Percentiles rank a stretch among this genome's conserved stretches.
These are phyloP conservation scores for Holotrichia oblita DNA, from an alignment of 1,140 invertebrate genomes.

Conservation along the genomic window DNA sequence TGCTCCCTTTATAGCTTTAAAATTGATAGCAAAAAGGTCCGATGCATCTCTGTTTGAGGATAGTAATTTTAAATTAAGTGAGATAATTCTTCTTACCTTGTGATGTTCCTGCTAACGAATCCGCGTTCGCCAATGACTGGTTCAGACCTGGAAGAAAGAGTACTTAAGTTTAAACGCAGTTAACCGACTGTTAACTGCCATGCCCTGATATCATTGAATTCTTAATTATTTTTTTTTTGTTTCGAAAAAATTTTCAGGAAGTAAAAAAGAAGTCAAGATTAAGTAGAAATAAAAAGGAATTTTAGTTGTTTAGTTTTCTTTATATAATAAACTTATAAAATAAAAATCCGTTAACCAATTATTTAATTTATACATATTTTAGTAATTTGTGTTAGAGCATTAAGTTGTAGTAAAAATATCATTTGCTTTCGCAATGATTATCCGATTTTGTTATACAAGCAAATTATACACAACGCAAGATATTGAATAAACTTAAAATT, in stretches of 20 bases:
- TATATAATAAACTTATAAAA: too few species aligned
- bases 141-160: conserved; percentile 69
- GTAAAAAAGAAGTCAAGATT: too few species aligned
- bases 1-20: background rate
- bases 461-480: too few species aligned
- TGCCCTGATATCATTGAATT: conserved; percentile 36
- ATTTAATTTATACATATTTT: too few species aligned
- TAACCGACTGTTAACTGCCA: conserved; percentile 55
- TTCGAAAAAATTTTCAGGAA: background rate
- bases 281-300: too few species aligned
- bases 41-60: conserved; percentile 3
- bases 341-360: too few species aligned
- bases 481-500: too few species aligned
- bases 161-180: conserved; percentile 51
- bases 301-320: too few species aligned
- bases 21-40: background rate
- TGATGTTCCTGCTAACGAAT: conserved; percentile 79
- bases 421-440: too few species aligned
- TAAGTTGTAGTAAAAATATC: too few species aligned
- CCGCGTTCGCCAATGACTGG: conserved; percentile 70
- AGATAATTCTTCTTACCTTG: conserved; percentile 74
- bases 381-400: too few species aligned
- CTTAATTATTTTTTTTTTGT: conserved; percentile 8
- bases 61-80: background rate
- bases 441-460: too few species aligned